These are phyloP conservation scores for Tetragonisca angustula DNA, from an alignment of 2,888 invertebrate genomes.

Conservation along the genomic window DNA sequence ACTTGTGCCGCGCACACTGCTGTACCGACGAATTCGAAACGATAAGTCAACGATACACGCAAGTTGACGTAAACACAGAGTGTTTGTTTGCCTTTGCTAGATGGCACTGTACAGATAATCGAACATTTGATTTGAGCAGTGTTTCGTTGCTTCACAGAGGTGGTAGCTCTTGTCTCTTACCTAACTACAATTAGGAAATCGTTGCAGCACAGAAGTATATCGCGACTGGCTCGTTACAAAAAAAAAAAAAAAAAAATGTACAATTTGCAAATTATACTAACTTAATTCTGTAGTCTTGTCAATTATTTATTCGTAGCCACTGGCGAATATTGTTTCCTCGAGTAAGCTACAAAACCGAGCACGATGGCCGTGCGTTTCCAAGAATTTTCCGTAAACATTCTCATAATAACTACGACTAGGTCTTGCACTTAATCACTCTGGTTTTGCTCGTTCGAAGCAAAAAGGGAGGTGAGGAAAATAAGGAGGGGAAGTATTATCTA, in stretches of 20 bases:
- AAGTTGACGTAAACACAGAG: slow-evolving; percentile 18
- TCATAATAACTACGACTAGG: slow-evolving; percentile 48
- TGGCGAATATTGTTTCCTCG: neutral
- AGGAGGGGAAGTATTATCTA: slow-evolving; percentile 30
- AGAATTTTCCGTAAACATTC: slow-evolving; percentile 62
- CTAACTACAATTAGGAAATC: neutral
- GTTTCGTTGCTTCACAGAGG: neutral
- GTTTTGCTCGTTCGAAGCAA: slow-evolving; percentile 1
- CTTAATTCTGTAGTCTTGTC: neutral
- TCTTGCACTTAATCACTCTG: slow-evolving; percentile 35
- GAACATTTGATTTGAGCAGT: neutral
- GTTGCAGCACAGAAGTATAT: neutral
- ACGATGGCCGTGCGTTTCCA: slow-evolving; percentile 33
- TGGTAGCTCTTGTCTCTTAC: neutral
- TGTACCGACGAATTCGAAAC: slow-evolving; percentile 34
- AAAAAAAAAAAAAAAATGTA: neutral
- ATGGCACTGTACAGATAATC: slow-evolving; percentile 40
- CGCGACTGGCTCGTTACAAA: neutral
- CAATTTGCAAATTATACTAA: neutral
- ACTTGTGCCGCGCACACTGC: slow-evolving; percentile 7
- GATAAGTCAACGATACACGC: slow-evolving; percentile 1
- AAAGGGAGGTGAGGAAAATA: neutral
- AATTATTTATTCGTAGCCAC: neutral
- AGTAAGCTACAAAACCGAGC: slow-evolving; percentile 43
- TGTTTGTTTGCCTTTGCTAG: slow-evolving; percentile 23